Evolutionary conservation across 2,888 invertebrate genomes (phyloP), one percentile per base, ranked within the genome.

Genomic region (Iphiclides podalirius): DNA sequence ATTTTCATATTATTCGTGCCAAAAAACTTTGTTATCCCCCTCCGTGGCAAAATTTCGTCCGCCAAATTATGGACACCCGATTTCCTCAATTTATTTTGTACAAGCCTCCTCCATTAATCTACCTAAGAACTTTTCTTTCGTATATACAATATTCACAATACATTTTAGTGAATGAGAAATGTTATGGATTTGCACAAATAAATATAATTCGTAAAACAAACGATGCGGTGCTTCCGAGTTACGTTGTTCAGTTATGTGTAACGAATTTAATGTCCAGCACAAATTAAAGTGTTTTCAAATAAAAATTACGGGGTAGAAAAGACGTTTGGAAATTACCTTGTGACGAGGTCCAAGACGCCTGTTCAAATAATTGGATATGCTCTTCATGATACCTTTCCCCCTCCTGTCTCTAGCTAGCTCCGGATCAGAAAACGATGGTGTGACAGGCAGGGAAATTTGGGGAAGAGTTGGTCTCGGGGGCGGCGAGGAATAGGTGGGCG

Each of bases 311-410:
- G n/a, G n/a, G n/a, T n/a, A n/a, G n/a, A n/a, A n/a, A n/a, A n/a
- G n/a, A n/a, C n/a, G n/a, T n/a, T n/a, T 23, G n/a, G 14, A 47
- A 48, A 48, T 45, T 78, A 94, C 73, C 92, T 90, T 84, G 75
- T 90, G 78, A 87, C 92, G 86, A 66, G 89, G 86, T 70, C 91
- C 92, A 67, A 92, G 91, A 62, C 93, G 93, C 74, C 94, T 94
- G 64, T 93, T 91, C 72, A 96, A 94, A 75, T 96, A 94, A 73
- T 93, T 95, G 12, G 95, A 94, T 54, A 96, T 93, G 43, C 95
- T 93, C 80, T 94, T 95, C 66, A 96, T 95, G 44, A 96, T 93
- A 77, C 95, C 95, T 66, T 93, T 95, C 53, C 95, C 90, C 55
- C 95, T 90, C 64, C 94, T 94, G 15, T 89, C 80, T 49, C 85